Percentiles rank a stretch among this genome's conserved stretches.
Conservation (phyloP, 2,888 invertebrate species). For the Lottia scabra region DNA sequence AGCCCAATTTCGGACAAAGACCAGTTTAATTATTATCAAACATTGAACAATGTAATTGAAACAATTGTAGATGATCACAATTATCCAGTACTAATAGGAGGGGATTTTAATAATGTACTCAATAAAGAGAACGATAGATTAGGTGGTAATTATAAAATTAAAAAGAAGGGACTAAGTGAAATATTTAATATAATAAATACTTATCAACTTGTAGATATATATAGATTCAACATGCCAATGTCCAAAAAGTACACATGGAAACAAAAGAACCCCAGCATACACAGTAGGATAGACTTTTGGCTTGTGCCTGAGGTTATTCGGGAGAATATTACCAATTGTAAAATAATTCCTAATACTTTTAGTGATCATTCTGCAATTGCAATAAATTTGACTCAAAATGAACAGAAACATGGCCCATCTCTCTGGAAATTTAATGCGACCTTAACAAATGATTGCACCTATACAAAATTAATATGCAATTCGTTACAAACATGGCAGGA, state of each 20-base stretch:
- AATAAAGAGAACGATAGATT: not conserved
- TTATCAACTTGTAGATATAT: not conserved
- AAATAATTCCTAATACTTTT: not conserved
- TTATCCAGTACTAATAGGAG: not conserved
- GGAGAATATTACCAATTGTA: not conserved
- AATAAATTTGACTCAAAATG: not conserved
- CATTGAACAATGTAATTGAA: not conserved
- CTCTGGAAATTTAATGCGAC: not conserved
- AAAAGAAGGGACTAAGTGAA: not conserved
- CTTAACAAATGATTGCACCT: no score
- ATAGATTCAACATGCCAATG: not conserved
- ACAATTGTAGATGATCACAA: not conserved
- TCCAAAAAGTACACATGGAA: not conserved
- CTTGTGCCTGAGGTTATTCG: not conserved
- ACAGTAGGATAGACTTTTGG: not conserved
- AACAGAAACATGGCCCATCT: not conserved
- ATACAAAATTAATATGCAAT: not conserved
- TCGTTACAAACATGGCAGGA: not conserved
- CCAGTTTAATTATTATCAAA: not conserved
- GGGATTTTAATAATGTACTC: not conserved
- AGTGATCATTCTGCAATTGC: not conserved
- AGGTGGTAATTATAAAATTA: not conserved
- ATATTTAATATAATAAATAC: not conserved
- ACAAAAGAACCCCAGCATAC: not conserved
- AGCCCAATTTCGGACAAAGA: not conserved